Evolutionary conservation across 2,797 vertebrate species (phyloP).

Genomic region (Miichthys miiuy): DNA sequence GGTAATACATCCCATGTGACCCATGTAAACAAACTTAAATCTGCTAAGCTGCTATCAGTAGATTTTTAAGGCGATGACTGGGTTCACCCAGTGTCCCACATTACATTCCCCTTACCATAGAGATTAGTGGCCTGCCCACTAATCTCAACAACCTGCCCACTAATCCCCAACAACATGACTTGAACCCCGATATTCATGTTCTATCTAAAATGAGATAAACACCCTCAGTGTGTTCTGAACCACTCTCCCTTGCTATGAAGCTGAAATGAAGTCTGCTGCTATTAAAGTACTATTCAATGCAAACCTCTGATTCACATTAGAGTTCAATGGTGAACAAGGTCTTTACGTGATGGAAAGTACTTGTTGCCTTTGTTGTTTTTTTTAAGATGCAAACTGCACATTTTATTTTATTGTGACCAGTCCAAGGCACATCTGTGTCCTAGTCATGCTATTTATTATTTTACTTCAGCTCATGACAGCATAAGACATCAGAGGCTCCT

Average conservation of each 20-base stretch:
- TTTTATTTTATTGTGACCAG: too few species aligned
- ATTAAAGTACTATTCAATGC: background rate
- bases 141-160: conserved; percentile 54
- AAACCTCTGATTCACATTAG: background rate
- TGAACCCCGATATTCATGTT: conserved; percentile 37
- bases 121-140: conserved; percentile 49
- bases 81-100: conserved; percentile 11
- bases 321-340: background rate
- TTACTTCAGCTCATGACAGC: too few species aligned
- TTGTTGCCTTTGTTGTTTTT: too few species aligned
- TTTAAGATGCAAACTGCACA: too few species aligned
- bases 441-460: too few species aligned
- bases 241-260: background rate
- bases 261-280: background rate
- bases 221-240: conserved; percentile 29
- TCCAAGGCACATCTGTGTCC: too few species aligned
- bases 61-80: conserved; percentile 23
- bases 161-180: conserved; percentile 54
- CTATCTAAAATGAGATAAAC: conserved; percentile 45
- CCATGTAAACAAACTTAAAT: conserved; percentile 12
- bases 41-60: background rate
- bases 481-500: too few species aligned
- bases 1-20: background rate
- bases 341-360: background rate
- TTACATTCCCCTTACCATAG: conserved; percentile 23